A percentile compares a stretch with the other conserved stretches of the same genome.
Evolutionary conservation across 2,113 vertebrate genomes (phyloP).

Genomic region (Motacilla tschutschensis): DNA sequence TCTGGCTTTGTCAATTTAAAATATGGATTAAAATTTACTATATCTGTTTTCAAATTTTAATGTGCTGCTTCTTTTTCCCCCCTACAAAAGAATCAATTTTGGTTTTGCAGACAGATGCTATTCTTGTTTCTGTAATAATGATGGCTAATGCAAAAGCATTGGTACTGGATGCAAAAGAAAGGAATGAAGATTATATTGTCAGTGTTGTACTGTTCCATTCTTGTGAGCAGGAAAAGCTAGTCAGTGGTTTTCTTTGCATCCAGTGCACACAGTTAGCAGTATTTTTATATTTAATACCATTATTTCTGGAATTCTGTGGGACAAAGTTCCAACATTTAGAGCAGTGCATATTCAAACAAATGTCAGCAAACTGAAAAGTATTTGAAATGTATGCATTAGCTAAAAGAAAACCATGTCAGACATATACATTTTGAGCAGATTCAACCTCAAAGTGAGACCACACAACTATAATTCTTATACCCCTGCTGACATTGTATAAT

Average conservation of each 20-base stretch:
- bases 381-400: neutral
- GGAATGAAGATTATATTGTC: neutral
- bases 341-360: neutral
- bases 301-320: neutral
- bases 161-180: neutral
- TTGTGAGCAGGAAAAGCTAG: neutral
- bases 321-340: neutral
- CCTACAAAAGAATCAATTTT: neutral
- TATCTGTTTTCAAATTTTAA: slow-evolving; percentile 25
- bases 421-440: neutral
- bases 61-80: neutral
- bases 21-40: slow-evolving; percentile 38
- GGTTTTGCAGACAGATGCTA: neutral
- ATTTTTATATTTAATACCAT: neutral
- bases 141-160: neutral
- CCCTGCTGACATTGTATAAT: neutral
- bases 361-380: neutral
- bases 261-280: neutral
- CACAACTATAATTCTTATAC: neutral
- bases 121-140: neutral
- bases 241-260: neutral
- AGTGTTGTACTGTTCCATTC: neutral
- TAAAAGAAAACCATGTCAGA: neutral
- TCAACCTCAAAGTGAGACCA: neutral
- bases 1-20: slow-evolving; percentile 39